Evolutionary conservation across 2,797 vertebrate genomes (phyloP).

Genomic region (Luscinia luscinia): DNA sequence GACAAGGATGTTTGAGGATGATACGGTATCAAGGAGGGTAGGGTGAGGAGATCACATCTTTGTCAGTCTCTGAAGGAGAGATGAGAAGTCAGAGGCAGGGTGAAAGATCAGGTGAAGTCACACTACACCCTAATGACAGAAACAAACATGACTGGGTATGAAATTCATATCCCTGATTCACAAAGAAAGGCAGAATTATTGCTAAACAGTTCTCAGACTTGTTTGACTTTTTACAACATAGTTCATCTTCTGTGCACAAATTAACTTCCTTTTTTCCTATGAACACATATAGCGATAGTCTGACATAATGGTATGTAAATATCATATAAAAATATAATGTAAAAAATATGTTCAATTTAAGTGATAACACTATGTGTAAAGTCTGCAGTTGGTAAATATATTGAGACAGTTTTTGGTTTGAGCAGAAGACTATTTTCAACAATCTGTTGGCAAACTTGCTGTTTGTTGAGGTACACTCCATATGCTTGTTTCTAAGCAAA

Average conservation of each 20-base stretch:
- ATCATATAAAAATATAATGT: not conserved
- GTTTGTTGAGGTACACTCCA: accelerated
- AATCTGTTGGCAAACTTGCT: not conserved
- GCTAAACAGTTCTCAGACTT: not conserved
- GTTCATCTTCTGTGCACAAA: not conserved
- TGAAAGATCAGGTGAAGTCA: not conserved
- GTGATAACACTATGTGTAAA: not conserved
- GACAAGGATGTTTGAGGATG: not conserved
- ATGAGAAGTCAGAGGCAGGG: not conserved
- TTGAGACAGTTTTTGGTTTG: not conserved
- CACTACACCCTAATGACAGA: not conserved
- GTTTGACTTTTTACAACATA: not conserved
- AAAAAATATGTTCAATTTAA: not conserved
- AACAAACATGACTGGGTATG: not conserved
- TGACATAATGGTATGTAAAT: not conserved
- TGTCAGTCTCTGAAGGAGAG: not conserved
- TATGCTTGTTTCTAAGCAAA: not conserved
- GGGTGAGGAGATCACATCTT: not conserved
- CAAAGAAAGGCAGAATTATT: not conserved
- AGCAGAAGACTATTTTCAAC: not conserved
- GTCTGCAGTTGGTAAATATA: not conserved
- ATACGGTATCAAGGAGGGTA: not conserved
- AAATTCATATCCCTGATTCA: not conserved
- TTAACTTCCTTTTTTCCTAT: not conserved
- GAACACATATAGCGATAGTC: not conserved